These are phyloP conservation scores for Rhabdomys dilectus DNA, from an alignment of 2,113 vertebrate species.

Conservation along the genomic window DNA sequence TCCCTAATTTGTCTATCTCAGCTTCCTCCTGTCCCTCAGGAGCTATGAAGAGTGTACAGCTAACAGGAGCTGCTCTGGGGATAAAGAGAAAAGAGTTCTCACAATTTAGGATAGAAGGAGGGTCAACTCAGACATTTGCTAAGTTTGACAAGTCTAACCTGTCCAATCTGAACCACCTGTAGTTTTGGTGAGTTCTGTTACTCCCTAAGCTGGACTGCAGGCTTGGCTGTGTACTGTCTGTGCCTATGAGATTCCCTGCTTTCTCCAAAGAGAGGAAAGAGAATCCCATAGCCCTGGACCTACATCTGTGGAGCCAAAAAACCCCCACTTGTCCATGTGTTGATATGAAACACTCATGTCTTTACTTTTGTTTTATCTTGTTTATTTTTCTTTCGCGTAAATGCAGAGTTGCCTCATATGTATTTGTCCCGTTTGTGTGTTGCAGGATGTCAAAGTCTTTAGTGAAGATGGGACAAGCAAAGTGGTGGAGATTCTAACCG, in stretches of 20 bases:
- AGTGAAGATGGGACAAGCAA: slow-evolving; percentile 97
- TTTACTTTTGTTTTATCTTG: neutral
- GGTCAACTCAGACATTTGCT: neutral
- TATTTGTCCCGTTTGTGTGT: slow-evolving; percentile 83
- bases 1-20: neutral
- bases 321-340: rapidly evolving
- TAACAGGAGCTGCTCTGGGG: neutral
- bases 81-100: neutral
- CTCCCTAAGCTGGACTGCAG: neutral
- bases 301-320: neutral
- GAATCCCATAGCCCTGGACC: neutral
- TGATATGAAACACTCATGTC: neutral
- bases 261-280: neutral
- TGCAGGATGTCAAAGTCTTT: slow-evolving; percentile 98
- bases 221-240: slow-evolving; percentile 34
- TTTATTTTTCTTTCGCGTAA: slow-evolving; percentile 7
- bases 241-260: neutral
- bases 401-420: slow-evolving; percentile 67
- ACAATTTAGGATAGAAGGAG: slow-evolving; percentile 50
- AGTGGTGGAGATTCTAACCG: slow-evolving; percentile 96
- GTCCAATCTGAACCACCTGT: neutral
- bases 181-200: neutral
- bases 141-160: neutral
- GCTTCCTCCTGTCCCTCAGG: neutral
- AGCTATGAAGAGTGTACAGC: neutral